phyloP scores from a whole-genome alignment of 2,113 vertebrate species.

The Mirounga angustirostris region DNA sequence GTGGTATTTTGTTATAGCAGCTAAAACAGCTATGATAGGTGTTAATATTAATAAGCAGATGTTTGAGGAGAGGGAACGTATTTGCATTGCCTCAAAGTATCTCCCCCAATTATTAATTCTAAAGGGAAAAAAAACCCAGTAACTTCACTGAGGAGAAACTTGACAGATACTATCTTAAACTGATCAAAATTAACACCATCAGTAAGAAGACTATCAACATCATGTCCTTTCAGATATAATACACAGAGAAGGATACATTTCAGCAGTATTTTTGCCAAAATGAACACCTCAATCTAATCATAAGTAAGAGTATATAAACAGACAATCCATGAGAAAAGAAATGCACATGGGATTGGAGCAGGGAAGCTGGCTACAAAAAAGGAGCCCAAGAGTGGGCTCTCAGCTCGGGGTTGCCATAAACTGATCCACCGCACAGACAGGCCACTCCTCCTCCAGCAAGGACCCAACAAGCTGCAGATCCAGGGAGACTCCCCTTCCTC shows the following conservation, averaged over 20 bases:
- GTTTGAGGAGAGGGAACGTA: not conserved
- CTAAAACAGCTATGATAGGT: not conserved
- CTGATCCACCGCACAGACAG: no score
- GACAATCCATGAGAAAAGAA: not conserved
- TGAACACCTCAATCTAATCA: not conserved
- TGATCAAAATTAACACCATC: not conserved
- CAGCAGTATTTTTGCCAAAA: not conserved
- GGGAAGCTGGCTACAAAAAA: no score
- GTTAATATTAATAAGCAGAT: not conserved
- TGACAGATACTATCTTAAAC: not conserved
- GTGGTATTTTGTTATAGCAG: not conserved
- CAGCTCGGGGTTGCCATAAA: no score
- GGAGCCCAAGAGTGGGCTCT: no score
- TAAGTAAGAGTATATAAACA: not conserved
- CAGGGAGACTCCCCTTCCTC: no score
- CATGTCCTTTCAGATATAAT: not conserved
- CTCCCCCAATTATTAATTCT: not conserved
- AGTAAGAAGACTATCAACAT: not conserved
- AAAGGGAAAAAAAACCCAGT: not conserved
- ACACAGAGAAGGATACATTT: not conserved
- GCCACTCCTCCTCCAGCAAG: no score
- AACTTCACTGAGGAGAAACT: not conserved
- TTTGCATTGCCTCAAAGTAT: not conserved
- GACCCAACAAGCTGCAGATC: no score
- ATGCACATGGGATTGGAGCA: no score